These are phyloP conservation scores for Lichenostomus cassidix DNA, from an alignment of 2,113 vertebrate species.

Conservation along the genomic window DNA sequence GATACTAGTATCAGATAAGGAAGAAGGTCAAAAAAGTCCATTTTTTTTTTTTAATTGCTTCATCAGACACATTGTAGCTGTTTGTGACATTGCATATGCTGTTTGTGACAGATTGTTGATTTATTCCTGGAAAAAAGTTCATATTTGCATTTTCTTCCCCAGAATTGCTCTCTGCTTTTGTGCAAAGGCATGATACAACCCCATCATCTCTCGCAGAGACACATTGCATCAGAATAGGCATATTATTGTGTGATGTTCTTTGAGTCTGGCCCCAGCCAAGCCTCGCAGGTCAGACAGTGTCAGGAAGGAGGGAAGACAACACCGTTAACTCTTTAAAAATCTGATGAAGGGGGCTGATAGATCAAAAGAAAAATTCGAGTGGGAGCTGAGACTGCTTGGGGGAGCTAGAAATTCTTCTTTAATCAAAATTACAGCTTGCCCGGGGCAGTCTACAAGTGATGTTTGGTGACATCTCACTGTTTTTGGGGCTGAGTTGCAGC, in stretches of 20 bases:
- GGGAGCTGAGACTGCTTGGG: not conserved
- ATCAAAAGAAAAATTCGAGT: not conserved
- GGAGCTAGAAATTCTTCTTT: not conserved
- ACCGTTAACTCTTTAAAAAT: not conserved
- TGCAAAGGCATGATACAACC: not conserved
- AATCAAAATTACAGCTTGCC: not conserved
- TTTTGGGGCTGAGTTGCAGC: not conserved
- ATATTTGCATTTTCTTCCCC: slow-evolving; percentile 9
- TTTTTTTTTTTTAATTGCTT: not conserved
- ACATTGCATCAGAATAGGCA: not conserved
- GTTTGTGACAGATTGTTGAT: not conserved
- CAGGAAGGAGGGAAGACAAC: not conserved
- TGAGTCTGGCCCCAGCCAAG: not conserved
- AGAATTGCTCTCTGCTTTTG: not conserved
- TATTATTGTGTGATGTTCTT: not conserved
- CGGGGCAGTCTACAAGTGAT: not conserved
- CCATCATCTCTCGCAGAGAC: not conserved
- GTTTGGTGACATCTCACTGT: not conserved
- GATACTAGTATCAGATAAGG: not conserved
- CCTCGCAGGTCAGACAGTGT: not conserved
- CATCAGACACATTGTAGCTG: not conserved
- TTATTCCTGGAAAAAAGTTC: not conserved
- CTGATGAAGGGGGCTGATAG: not conserved
- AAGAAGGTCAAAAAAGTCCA: not conserved
- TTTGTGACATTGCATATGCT: not conserved